Percentiles rank a stretch among this genome's conserved stretches.
These are phyloP conservation scores for Campylomormyrus numenius DNA, from an alignment of 2,113 vertebrate species.

Conservation along the genomic window DNA sequence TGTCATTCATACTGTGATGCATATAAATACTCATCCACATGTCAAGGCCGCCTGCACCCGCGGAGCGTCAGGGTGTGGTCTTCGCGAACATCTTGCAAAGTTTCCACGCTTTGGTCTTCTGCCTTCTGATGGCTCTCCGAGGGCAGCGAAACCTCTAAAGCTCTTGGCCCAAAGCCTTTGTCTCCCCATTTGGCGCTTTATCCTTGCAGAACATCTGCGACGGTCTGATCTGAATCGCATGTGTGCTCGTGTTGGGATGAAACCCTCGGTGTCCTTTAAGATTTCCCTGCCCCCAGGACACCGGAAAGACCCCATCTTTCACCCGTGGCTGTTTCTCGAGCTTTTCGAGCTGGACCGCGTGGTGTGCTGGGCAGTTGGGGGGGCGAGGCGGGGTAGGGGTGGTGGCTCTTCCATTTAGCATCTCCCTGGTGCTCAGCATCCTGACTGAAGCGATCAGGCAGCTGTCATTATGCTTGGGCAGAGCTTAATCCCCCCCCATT, in stretches of 20 bases:
- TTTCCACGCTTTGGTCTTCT: neutral
- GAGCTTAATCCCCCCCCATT: neutral
- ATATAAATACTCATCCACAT: neutral
- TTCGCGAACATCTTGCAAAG: neutral
- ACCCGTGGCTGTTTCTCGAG: neutral
- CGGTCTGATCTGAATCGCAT: neutral
- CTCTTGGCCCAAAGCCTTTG: neutral
- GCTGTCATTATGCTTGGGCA: neutral
- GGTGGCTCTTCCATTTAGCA: neutral
- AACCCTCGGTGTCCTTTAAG: neutral
- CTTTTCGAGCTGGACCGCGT: neutral
- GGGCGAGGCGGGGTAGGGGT: neutral
- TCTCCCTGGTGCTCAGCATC: neutral
- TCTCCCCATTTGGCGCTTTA: neutral
- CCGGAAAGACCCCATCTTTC: neutral
- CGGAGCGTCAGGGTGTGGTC: neutral
- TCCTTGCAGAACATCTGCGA: neutral
- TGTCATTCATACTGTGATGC: neutral
- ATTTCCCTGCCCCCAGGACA: neutral
- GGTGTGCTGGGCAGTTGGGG: neutral
- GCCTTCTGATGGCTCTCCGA: neutral
- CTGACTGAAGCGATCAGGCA: neutral
- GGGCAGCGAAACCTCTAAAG: neutral
- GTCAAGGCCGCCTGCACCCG: neutral
- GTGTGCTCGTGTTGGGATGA: neutral